phyloP scores from a whole-genome alignment of 2,797 vertebrate species.

The Argya squamiceps region DNA sequence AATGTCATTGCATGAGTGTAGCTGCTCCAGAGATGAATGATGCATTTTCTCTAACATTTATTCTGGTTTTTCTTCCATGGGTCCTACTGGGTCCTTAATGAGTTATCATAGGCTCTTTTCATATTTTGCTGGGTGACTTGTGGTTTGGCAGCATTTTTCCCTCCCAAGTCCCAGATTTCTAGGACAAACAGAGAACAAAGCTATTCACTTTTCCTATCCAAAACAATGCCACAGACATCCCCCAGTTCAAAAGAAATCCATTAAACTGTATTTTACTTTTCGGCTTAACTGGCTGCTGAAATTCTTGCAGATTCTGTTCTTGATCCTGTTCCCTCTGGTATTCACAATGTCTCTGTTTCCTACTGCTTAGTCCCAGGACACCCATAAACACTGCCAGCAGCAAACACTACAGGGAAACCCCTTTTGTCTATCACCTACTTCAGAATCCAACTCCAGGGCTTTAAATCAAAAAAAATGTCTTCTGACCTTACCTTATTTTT shows the following conservation, averaged over 20 bases:
- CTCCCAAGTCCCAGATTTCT: neutral
- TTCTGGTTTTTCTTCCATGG: neutral
- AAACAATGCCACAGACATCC: neutral
- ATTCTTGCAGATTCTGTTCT: neutral
- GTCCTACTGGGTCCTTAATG: neutral
- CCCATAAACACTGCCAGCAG: neutral
- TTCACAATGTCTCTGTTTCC: neutral
- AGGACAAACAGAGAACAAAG: neutral
- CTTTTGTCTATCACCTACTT: neutral
- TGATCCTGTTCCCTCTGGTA: conserved; percentile 10
- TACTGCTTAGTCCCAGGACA: neutral
- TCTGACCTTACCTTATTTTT: conserved; percentile 7
- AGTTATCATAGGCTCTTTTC: neutral
- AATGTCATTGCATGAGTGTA: neutral
- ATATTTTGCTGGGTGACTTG: neutral
- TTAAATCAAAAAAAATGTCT: neutral
- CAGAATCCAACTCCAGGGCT: neutral
- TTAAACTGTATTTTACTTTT: neutral
- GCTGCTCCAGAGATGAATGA: neutral
- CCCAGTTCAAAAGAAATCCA: neutral
- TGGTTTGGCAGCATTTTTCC: neutral
- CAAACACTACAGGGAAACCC: neutral
- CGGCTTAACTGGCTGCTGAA: neutral
- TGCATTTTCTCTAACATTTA: neutral
- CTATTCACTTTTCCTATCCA: neutral